These are phyloP conservation scores for Limnephilus marmoratus DNA, from an alignment of 2,888 invertebrate genomes.

Conservation along the genomic window DNA sequence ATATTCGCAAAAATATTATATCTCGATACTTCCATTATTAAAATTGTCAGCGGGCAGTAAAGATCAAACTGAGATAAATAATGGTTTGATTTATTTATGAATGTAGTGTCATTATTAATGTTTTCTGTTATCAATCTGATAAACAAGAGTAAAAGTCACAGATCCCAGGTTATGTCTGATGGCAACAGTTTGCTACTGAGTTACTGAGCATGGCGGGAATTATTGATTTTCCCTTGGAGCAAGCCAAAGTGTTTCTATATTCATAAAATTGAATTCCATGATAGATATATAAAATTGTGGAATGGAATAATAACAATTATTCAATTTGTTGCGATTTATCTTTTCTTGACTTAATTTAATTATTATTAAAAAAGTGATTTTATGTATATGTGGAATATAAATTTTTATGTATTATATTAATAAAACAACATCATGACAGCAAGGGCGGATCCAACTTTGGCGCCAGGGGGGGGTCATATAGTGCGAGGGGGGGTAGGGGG, in stretches of 20 bases:
- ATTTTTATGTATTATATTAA: no score
- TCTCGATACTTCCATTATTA: neutral
- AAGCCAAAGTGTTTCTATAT: neutral
- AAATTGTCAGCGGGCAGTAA: neutral
- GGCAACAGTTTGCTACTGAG: constrained; percentile 52
- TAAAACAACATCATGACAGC: no score
- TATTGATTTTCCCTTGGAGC: constrained; percentile 74
- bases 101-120: neutral
- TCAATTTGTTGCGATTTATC: neutral
- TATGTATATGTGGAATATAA: no score
- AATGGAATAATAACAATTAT: neutral
- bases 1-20: neutral
- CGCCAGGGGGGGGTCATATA: no score
- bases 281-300: neutral
- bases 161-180: constrained; percentile 36
- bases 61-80: neutral
- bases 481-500: no score
- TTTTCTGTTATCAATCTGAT: neutral
- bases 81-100: neutral
- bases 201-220: constrained; percentile 75
- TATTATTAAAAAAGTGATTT: neutral
- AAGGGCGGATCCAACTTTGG: no score
- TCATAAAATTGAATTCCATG: neutral
- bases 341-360: neutral
- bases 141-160: neutral